Base-by-base conservation (phyloP, 2,888 invertebrate species). In the Limenitis camilla region DNA sequence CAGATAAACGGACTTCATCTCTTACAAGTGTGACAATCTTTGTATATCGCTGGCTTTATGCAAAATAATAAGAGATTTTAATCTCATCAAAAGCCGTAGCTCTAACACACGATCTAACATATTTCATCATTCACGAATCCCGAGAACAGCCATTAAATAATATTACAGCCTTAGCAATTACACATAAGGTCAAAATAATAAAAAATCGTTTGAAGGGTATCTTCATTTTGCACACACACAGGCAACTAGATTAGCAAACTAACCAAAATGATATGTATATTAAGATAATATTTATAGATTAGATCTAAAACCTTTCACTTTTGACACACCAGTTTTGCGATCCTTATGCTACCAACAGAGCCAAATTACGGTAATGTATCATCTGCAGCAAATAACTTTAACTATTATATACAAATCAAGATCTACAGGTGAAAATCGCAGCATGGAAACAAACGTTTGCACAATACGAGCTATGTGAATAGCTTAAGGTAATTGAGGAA, bases 371-470 rank as follows among this genome's bases (percentile, higher is more conserved):
- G 48, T 59, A 65, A 71, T 66, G 65, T 58, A 64, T 63, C 62
- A 65, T 63, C 63, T 60, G 65, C 55, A 58, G 56, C 63, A 63
- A 53, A 40, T 46, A 50, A 67, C 61, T 68, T 69, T 19, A 19
- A 19, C 19, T 19, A 19, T 19, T 19, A 62, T 66, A 66, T 69
- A 67, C 67, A 65, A 67, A 71, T 72, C 71, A 72, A 69, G 63
- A 71, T 63, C 63, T 56, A 61, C 68, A 67, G 64, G 67, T 63
- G 69, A 76, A 74, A 70, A 67, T 72, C 71, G 68, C 63, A 65
- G 71, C 69, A 74, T 68, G 76, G 72, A 75, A 77, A 74, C 66
- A 69, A 72, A 73, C 76, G 78, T 78, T 83, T 80, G 78, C 75
- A 74, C 71, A 60, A 68, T 71, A 69, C 63, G 71, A 67, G 64